phyloP scores from a whole-genome alignment of 1,140 invertebrate species.

The Chlorops oryzae region DNA sequence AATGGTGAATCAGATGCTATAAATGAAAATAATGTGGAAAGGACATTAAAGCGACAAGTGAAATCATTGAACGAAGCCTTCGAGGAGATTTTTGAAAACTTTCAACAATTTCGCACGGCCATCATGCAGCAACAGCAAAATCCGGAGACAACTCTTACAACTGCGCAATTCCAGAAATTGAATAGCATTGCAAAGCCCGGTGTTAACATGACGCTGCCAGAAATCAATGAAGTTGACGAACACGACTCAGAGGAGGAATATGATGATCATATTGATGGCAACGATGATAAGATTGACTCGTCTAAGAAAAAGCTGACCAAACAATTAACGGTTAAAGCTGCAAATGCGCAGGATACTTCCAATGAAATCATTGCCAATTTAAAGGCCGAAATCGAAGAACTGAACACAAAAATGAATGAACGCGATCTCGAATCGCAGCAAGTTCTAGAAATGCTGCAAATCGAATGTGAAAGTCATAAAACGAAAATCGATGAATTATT shows the following conservation, averaged over 20 bases:
- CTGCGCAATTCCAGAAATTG: background rate
- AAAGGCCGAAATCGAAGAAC: slow-evolving; percentile 5
- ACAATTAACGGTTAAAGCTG: no score
- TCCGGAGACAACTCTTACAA: background rate
- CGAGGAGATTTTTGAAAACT: slow-evolving; percentile 21
- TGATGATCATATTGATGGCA: background rate
- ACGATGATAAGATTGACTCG: background rate
- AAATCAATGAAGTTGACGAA: slow-evolving; percentile 2
- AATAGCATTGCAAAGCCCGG: no score
- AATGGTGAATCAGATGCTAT: slow-evolving; percentile 11
- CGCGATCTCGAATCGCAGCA: slow-evolving; percentile 21
- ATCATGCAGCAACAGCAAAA: background rate
- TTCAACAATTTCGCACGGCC: no score
- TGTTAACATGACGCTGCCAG: background rate
- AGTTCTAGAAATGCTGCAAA: slow-evolving; percentile 36
- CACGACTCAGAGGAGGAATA: slow-evolving; percentile 3
- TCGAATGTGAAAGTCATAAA: slow-evolving; percentile 34
- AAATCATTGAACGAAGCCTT: slow-evolving; percentile 5
- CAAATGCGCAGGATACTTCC: no score
- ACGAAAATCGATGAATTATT: slow-evolving; percentile 19
- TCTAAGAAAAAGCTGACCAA: no score
- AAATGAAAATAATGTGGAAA: slow-evolving; percentile 1
- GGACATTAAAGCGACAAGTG: slow-evolving; percentile 2
- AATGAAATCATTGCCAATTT: background rate
- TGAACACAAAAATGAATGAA: slow-evolving; percentile 13